These are phyloP conservation scores for Gymnoscopelus microlampas DNA, from an alignment of 2,797 vertebrate species.

Conservation along the genomic window DNA sequence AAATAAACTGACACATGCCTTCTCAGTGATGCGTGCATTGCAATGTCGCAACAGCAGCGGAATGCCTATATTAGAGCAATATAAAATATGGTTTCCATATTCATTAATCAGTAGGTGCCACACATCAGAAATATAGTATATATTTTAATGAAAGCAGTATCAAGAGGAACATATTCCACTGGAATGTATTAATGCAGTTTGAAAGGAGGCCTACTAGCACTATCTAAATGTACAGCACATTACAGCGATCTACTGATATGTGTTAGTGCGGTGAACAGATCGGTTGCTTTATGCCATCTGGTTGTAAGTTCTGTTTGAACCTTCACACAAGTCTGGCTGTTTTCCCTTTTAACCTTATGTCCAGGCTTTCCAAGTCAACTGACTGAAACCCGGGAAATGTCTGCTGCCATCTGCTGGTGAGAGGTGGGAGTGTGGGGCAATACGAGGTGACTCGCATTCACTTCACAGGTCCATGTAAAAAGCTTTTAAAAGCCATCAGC, in stretches of 20 bases:
- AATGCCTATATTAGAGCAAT: not conserved
- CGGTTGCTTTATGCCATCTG: not conserved
- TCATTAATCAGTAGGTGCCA: too few relatives aligned
- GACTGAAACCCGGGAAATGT: not conserved
- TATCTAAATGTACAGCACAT: conserved; percentile 19
- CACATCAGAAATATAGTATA: too few relatives aligned
- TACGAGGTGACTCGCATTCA: not conserved
- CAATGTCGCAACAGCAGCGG: not conserved
- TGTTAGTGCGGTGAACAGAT: conserved; percentile 23
- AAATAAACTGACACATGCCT: not conserved
- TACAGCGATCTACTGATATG: not conserved
- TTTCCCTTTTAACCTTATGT: too few relatives aligned
- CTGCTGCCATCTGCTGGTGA: conserved; percentile 70
- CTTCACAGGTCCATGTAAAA: not conserved
- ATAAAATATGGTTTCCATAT: not conserved
- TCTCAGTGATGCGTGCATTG: not conserved
- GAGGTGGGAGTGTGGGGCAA: conserved; percentile 9
- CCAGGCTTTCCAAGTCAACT: not conserved
- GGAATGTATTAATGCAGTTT: conserved; percentile 31
- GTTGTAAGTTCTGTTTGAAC: conserved; percentile 5
- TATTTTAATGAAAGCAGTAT: not conserved
- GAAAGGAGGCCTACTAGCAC: conserved; percentile 21
- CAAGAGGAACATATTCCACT: not conserved
- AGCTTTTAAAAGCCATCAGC: not conserved
- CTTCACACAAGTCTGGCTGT: too few relatives aligned